Evolutionary conservation across 2,888 invertebrate species (phyloP), one percentile per base, ranked within the genome.

Genomic region (Laothoe populi): DNA sequence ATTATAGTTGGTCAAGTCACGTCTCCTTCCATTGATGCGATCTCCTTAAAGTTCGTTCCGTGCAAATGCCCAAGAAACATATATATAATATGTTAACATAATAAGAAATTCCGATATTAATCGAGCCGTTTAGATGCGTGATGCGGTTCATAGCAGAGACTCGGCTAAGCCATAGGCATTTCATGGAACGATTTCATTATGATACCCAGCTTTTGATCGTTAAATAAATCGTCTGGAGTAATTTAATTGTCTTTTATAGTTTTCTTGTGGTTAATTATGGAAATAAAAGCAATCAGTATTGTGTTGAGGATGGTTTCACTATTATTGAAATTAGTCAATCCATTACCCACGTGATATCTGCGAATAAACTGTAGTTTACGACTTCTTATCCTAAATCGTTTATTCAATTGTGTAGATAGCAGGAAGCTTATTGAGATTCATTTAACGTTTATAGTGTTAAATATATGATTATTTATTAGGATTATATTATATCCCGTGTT

Each of bases 191-290:
- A 53, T 53, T 35, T 53, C 53, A 53, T 35, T 35, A 19, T 53
- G 53, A 53, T 19, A 53, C 49, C 16, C 31, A 16, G 26, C 26
- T 11, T 53, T 53, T 53, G 31, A 53, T 53, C 53, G 53, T 35
- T 53, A 35, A 35, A 53, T 31, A 35, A 44, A 44, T 31, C 19
- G 53, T 35, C 10, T 53, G 10, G 16, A 53, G 53, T 4, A 19
- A 31, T 35, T 53, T 53, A 19, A 53, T 53, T 53, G 53, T 35
- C 53, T 53, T 8, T 53, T 11, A 35, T 35, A 53, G 53, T 35
- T 53, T 53, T 53, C 53, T 53, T 53, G 53, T 31, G 53, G 53
- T 31, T 53, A 53, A 35, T 35, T 53, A 53, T 53, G 53, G 35
- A 53, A 53, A 53, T 53, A 35, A 53, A 35, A 53, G 53, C 53